phyloP scores from a whole-genome alignment of 2,797 vertebrate species.

The Sebastes steindachneri region DNA sequence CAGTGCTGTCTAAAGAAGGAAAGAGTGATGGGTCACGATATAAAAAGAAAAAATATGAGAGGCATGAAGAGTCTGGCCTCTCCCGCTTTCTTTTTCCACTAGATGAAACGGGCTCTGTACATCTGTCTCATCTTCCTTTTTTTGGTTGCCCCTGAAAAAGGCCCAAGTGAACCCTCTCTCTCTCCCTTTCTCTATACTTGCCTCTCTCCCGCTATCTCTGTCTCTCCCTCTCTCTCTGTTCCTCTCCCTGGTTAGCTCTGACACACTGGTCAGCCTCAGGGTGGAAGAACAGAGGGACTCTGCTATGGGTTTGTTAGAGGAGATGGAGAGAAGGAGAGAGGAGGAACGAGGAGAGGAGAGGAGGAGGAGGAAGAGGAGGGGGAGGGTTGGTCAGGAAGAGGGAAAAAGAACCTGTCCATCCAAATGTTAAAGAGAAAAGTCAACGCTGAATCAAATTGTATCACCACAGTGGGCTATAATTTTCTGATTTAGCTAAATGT shows the following conservation, averaged over 20 bases:
- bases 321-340: slow-evolving; percentile 72
- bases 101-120: slow-evolving; percentile 84
- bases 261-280: slow-evolving; percentile 88
- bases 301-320: slow-evolving; percentile 84
- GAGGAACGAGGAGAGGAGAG: slow-evolving; percentile 55
- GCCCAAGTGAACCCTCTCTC: slow-evolving; percentile 73
- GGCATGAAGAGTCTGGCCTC: slow-evolving; percentile 76
- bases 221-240: slow-evolving; percentile 79
- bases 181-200: slow-evolving; percentile 62
- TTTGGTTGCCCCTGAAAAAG: slow-evolving; percentile 82
- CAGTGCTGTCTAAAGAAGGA: slow-evolving; percentile 81
- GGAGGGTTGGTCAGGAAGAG: slow-evolving; percentile 44
- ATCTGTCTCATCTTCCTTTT: slow-evolving; percentile 84
- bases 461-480: background rate
- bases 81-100: slow-evolving; percentile 75
- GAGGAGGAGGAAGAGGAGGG: slow-evolving; percentile 8
- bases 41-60: slow-evolving; percentile 77
- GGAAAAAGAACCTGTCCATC: slow-evolving; percentile 65
- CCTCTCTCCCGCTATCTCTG: slow-evolving; percentile 72
- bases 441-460: slow-evolving; percentile 17
- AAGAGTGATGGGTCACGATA: slow-evolving; percentile 76
- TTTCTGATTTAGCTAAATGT: background rate
- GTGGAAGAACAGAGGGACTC: slow-evolving; percentile 88
- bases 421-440: slow-evolving; percentile 64
- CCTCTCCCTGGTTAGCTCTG: slow-evolving; percentile 86